Conservation (phyloP, 1,140 invertebrate genomes). For the Chrysomallon squamiferum region DNA sequence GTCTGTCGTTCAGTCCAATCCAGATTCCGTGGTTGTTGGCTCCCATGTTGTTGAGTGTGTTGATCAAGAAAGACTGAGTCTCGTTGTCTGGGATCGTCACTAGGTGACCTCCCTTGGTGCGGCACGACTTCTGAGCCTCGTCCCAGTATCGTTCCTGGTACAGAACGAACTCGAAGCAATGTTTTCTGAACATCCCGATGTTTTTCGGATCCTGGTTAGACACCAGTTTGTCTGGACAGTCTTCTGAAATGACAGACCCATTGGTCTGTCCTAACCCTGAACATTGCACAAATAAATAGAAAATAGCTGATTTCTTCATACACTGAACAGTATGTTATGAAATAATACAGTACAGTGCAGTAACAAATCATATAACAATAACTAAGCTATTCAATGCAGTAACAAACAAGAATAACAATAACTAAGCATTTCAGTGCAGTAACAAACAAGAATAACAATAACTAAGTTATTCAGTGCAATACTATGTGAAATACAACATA, state of each 20-base stretch:
- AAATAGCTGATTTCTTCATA: too few relatives aligned
- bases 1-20: neutral
- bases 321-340: too few relatives aligned
- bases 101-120: neutral
- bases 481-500: neutral
- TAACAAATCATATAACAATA: too few relatives aligned
- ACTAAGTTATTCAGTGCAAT: too few relatives aligned
- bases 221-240: neutral
- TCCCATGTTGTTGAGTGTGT: neutral
- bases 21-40: constrained; percentile 1
- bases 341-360: too few relatives aligned
- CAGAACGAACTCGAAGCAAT: neutral
- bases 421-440: neutral
- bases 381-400: neutral
- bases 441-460: too few relatives aligned
- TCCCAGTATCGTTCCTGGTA: neutral
- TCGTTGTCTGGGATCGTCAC: neutral
- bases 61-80: neutral
- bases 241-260: too few relatives aligned
- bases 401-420: too few relatives aligned
- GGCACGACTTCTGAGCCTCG: neutral
- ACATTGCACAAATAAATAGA: too few relatives aligned
- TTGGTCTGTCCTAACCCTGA: too few relatives aligned
- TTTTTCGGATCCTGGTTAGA: neutral
- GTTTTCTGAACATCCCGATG: neutral